These are phyloP conservation scores for Actinopyga echinites DNA, from an alignment of 53 echinoderm and acorn worm species.

Conservation along the genomic window DNA sequence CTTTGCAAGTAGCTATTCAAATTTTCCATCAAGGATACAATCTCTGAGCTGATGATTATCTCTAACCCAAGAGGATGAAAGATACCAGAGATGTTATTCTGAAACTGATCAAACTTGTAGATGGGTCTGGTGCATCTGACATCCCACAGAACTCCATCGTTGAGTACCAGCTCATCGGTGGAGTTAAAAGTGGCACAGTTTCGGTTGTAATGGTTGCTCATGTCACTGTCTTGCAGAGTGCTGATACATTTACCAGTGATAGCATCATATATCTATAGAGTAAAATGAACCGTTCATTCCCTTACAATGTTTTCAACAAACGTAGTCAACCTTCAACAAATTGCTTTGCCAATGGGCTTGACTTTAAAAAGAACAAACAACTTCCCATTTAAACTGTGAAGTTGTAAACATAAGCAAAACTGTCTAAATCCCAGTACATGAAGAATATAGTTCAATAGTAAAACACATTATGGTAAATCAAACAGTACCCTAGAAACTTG, in stretches of 20 bases:
- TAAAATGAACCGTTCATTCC: too few species aligned
- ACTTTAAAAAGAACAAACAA: too few species aligned
- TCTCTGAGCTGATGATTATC: conserved; percentile 96
- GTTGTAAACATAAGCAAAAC: too few species aligned
- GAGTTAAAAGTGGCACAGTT: conserved; percentile 99
- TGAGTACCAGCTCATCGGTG: conserved; percentile 86
- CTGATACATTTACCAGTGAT: conserved; percentile 78
- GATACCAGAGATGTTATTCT: conserved; percentile 84
- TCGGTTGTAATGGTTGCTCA: conserved; percentile 91
- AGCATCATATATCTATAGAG: conserved; percentile 81
- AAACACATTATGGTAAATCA: too few species aligned
- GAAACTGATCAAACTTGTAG: conserved; percentile 99
- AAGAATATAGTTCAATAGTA: too few species aligned
- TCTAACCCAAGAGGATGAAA: conserved; percentile 90
- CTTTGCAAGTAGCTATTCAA: neutral
- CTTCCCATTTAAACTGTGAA: too few species aligned
- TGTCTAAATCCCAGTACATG: too few species aligned
- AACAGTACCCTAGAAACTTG: too few species aligned
- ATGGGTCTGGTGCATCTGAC: conserved; percentile 74
- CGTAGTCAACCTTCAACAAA: too few species aligned
- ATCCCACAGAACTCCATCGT: conserved; percentile 94
- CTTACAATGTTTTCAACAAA: too few species aligned
- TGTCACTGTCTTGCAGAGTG: conserved; percentile 65
- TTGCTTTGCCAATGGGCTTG: too few species aligned
- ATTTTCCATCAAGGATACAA: conserved; percentile 81